phyloP scores from a whole-genome alignment of 2,888 invertebrate species.

The Entomobrya proxima region DNA sequence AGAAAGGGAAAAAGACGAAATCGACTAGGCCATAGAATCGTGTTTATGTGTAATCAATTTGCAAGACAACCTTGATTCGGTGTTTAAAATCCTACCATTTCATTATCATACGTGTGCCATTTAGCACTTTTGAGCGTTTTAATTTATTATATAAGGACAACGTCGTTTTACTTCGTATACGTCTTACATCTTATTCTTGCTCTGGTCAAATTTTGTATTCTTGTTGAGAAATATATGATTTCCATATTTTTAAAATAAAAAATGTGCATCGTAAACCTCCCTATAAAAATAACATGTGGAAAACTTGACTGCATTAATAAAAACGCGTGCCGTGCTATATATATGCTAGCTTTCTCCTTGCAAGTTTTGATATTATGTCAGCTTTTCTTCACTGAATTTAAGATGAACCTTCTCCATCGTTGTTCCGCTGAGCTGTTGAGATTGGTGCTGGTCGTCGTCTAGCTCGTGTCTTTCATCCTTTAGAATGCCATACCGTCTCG shows the following conservation, averaged over 20 bases:
- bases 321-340: not conserved
- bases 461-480: not conserved
- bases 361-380: constrained; percentile 33
- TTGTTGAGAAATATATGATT: not conserved
- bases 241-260: not conserved
- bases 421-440: constrained; percentile 24
- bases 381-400: constrained; percentile 44
- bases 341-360: not conserved
- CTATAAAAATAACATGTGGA: not conserved
- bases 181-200: not conserved
- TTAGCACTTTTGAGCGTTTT: not conserved
- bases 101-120: not conserved
- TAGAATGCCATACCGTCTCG: constrained; percentile 44
- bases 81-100: too few relatives aligned
- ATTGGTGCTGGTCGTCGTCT: constrained; percentile 34
- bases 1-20: too few relatives aligned
- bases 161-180: not conserved
- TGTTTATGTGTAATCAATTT: not conserved
- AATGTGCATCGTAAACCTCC: not conserved
- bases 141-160: not conserved
- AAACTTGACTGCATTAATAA: not conserved
- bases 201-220: not conserved
- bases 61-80: not conserved
- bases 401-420: constrained; percentile 26
- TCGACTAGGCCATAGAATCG: too few relatives aligned